phyloP scores from a whole-genome alignment of 2,113 vertebrate genomes.

The Ageneiosus marmoratus region DNA sequence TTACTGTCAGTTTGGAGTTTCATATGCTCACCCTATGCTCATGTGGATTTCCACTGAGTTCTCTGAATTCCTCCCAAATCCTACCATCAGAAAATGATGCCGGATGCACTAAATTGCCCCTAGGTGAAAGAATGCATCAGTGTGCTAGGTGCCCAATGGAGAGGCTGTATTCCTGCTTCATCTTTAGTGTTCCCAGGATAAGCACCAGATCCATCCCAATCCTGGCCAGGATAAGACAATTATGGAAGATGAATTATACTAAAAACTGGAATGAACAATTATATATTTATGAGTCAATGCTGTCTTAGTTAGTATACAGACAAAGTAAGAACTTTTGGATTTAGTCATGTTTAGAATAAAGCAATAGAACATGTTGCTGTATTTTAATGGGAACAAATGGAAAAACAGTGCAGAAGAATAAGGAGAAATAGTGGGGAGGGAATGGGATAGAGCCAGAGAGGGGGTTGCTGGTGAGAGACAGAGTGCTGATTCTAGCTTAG shows the following conservation, averaged over 20 bases:
- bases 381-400: not conserved
- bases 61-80: not conserved
- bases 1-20: not conserved
- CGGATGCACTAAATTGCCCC: not conserved
- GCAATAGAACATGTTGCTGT: not conserved
- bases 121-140: not conserved
- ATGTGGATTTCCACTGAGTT: not conserved
- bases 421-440: conserved; percentile 6
- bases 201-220: not conserved
- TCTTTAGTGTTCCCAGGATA: not conserved
- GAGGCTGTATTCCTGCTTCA: not conserved
- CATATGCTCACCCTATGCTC: not conserved
- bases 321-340: not conserved
- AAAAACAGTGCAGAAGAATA: not conserved
- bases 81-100: not conserved
- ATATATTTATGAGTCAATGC: too few species aligned
- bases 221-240: not conserved
- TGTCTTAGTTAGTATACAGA: not conserved
- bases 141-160: not conserved
- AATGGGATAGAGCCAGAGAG: conserved; percentile 15
- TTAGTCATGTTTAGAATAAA: not conserved
- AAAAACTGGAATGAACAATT: not conserved
- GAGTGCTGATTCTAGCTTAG: conserved; percentile 60
- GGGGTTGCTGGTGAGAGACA: conserved; percentile 40
- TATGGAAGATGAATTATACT: not conserved